A percentile compares a stretch with the other conserved stretches of the same genome.
Conservation (phyloP, 2,888 invertebrate species). For the Marasmarcha lunaedactyla region DNA sequence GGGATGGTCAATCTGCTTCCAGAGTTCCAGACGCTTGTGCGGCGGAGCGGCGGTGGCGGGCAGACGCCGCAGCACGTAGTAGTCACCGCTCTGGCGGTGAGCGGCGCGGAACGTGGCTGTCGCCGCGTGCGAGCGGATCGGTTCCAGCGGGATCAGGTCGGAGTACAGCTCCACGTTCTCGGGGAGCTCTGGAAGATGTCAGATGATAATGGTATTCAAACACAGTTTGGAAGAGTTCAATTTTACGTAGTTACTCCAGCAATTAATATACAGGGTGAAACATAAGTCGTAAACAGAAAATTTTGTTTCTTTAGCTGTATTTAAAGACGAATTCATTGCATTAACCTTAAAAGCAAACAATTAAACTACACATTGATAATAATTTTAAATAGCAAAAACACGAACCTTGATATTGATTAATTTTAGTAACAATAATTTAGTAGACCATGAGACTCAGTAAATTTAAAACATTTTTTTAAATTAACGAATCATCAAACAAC, state of each 20-base stretch:
- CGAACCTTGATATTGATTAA: no score
- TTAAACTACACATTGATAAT: no score
- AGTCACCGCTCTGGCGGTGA: conserved; percentile 86
- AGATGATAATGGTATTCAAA: no score
- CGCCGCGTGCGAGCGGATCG: conserved; percentile 74
- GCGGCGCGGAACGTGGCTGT: conserved; percentile 92
- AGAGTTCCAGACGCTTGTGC: conserved; percentile 92
- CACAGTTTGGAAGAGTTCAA: not conserved
- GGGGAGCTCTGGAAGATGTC: conserved; percentile 81
- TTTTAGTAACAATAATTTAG: no score
- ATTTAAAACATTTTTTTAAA: no score
- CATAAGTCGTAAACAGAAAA: no score
- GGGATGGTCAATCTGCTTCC: conserved; percentile 95
- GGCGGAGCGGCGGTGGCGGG: conserved; percentile 79
- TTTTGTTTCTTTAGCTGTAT: no score
- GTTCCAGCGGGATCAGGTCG: conserved; percentile 87
- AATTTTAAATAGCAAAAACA: no score
- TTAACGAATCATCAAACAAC: no score
- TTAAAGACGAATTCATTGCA: no score
- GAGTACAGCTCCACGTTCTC: conserved; percentile 91
- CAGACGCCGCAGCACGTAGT: conserved; percentile 88
- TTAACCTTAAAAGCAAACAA: no score
- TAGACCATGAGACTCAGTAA: no score
- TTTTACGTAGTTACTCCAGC: not conserved
- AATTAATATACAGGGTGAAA: not conserved